These are phyloP conservation scores for Apamea epomidion DNA, from an alignment of 2,888 invertebrate genomes.

Conservation along the genomic window DNA sequence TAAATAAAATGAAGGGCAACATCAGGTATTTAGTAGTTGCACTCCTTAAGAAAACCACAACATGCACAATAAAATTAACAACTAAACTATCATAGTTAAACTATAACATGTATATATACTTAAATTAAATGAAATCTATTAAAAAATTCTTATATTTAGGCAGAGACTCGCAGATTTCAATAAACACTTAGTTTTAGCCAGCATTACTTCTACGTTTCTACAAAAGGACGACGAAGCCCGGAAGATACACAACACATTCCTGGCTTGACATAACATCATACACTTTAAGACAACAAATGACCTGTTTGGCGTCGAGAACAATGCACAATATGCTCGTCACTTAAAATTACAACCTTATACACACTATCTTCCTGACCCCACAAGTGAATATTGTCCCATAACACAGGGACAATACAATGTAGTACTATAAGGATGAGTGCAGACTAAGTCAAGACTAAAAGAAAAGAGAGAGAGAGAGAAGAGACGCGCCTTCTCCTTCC, in stretches of 20 bases:
- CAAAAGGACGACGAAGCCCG: not conserved
- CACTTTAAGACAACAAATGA: not conserved
- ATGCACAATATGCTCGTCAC: slow-evolving; percentile 14
- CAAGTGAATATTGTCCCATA: slow-evolving; percentile 1
- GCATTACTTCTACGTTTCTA: not conserved
- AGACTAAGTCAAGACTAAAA: not conserved
- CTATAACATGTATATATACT: too few species aligned
- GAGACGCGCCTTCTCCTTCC: too few species aligned
- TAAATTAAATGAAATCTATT: too few species aligned
- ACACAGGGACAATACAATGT: not conserved
- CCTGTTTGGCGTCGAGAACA: slow-evolving; percentile 21
- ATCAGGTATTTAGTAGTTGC: too few species aligned
- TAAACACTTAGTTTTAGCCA: too few species aligned
- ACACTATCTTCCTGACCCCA: slow-evolving; percentile 8
- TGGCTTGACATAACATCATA: slow-evolving; percentile 3
- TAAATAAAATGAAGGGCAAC: too few species aligned
- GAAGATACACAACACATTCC: not conserved
- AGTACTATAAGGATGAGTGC: not conserved
- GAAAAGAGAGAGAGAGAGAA: too few species aligned
- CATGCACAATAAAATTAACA: too few species aligned
- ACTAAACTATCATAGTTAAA: too few species aligned
- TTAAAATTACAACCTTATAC: slow-evolving; percentile 12
- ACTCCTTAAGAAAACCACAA: too few species aligned
- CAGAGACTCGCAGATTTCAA: too few species aligned
- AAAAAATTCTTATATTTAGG: too few species aligned